Base-by-base conservation (phyloP, 2,888 invertebrate genomes). In the Diadromus collaris region DNA sequence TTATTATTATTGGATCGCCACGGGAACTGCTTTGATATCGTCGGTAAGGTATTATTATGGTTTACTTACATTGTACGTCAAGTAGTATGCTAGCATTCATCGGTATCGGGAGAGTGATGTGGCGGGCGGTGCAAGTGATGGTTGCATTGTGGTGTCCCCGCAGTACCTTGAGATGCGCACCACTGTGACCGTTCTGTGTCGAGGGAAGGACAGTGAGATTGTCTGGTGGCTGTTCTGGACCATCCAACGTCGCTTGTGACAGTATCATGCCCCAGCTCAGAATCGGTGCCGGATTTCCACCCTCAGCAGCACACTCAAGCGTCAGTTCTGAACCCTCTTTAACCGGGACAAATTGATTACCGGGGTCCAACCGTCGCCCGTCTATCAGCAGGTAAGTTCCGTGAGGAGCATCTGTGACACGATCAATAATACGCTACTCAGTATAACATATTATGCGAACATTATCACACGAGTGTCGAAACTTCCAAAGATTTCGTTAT, bases 81-180 rank as follows among this genome's bases (percentile, higher is more conserved):
- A 95, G 92, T 51, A 93, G 91, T 48, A 93, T 92, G 76, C 93
- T 92, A 82, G 94, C 93, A 83, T 93, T 93, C 85, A 93, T 91
- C 6, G 94, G 92, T 46, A 91, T 90, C 24, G 92, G 89, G 82
- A 94, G 89, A 7, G 94, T 92, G 78, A 93, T 89, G 91, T 97
- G 97, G 81, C 94, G 93, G 82, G 97, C 96, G 82, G 94, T 94
- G 89, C 97, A 97, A 82, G 95, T 93, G 79, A 97, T 94, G 70
- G 96, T 95, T 56, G 96, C 96, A 91, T 97, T 97, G 92, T 97
- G 97, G 88, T 97, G 95, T 79, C 96, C 96, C 51, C 97, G 93
- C 80, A 96, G 94, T 60, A 97, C 96, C 78, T 95, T 93, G 90
- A 95, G 91, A 89, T 95, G 92, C 82, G 96, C 92, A 86, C 95